Evolutionary conservation across 2,797 vertebrate species (phyloP).

Genomic region (Bovichtus diacanthus): DNA sequence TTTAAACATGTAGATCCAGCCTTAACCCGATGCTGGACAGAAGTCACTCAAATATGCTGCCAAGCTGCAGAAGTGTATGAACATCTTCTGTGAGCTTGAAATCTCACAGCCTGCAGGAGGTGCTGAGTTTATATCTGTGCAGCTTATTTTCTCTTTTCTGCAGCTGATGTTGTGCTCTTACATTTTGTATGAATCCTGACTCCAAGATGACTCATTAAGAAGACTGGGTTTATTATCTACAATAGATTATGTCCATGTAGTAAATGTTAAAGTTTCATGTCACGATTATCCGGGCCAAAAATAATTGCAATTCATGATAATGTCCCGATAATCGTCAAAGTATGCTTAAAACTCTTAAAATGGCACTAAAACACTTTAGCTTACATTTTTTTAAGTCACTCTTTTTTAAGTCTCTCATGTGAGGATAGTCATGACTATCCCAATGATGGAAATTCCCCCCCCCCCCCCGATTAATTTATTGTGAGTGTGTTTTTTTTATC

Average conservation of each 20-base stretch:
- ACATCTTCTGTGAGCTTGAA: constrained; percentile 24
- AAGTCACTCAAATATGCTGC: constrained; percentile 27
- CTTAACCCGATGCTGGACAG: constrained; percentile 46
- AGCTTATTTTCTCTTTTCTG: neutral
- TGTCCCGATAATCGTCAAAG: too few relatives aligned
- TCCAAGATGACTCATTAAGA: neutral
- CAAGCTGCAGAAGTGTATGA: constrained; percentile 9
- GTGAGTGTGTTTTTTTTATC: too few relatives aligned
- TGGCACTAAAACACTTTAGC: too few relatives aligned
- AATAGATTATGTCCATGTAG: neutral
- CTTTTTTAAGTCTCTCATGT: too few relatives aligned
- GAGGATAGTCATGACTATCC: too few relatives aligned
- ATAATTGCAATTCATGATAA: too few relatives aligned
- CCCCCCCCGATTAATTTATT: too few relatives aligned
- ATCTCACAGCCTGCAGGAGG: constrained; percentile 11
- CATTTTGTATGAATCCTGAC: neutral
- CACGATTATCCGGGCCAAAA: too few relatives aligned
- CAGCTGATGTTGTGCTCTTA: neutral
- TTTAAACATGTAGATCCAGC: constrained; percentile 1
- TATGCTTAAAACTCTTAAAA: too few relatives aligned
- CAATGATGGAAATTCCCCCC: too few relatives aligned
- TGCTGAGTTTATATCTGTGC: neutral
- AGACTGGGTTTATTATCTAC: neutral
- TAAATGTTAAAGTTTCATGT: too few relatives aligned
- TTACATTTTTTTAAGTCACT: too few relatives aligned